Evolutionary conservation across 2,888 invertebrate species (phyloP), one percentile per base, ranked within the genome.

Genomic region (Allacma fusca): DNA sequence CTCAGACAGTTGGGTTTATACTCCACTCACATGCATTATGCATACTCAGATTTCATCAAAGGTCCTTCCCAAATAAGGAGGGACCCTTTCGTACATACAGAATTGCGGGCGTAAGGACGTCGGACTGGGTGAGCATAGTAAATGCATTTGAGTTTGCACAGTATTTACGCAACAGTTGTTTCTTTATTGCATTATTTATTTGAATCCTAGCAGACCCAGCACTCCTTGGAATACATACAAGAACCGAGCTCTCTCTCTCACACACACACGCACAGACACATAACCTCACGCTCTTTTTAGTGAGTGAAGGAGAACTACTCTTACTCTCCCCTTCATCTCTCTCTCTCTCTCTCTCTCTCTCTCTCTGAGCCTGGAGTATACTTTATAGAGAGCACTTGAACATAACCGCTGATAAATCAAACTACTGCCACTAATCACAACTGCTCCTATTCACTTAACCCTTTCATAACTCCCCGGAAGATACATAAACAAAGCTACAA

Each of bases 161-260:
- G 75, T 75, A 76, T 78, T 78, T 75, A 75, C 75, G 78, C 78
- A 78, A 78, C 78, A 78, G 78, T 78, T 78, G 78, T 75, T 75
- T 75, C 75, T 78, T 75, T 78, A 78, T 78, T 78, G 78, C 75
- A 78, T 78, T 78, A 78, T 78, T 78, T 78, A 78, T 78, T 76
- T 76, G 76, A 76, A 76, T 69, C 23, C 59, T 59, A 68, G 50
- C 69, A 40, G 26, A 75, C 34, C 13, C n/a, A 57, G 28, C 9
- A 57, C 71, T 71, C 26, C 24, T 34, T 26, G 4, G 5, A 13
- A 16, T 23, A 64, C 64, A 64, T 26, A 64, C 64, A 7, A 16
- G 7, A 13, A 23, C 65, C 5, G 5, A 26, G 4, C 5, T 65
- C 16, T n/a, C n/a, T n/a, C n/a, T n/a, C n/a, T n/a, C n/a, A n/a